Conservation (phyloP, 2,888 invertebrate species). For the Diploptera punctata region DNA sequence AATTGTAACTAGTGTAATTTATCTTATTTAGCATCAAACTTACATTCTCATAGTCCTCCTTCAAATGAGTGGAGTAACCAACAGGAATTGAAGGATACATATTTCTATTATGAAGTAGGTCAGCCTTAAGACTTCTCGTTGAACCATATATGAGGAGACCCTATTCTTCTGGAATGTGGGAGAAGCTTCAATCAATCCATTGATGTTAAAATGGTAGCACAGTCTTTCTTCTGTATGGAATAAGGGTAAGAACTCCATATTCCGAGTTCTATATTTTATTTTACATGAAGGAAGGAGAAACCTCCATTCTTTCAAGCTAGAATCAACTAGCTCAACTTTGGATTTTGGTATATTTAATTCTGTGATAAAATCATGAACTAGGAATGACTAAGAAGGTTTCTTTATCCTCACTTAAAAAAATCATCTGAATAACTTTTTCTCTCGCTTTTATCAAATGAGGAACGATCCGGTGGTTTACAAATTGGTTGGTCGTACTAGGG, state of each 20-base stretch:
- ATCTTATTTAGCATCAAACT: neutral
- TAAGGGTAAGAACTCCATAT: neutral
- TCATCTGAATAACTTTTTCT: no score
- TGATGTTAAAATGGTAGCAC: neutral
- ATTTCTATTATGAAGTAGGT: neutral
- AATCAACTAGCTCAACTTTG: no score
- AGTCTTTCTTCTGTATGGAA: neutral
- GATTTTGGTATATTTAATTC: no score
- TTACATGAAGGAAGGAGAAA: neutral
- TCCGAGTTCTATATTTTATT: neutral
- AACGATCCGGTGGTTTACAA: no score
- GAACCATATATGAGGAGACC: neutral
- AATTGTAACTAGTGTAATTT: no score
- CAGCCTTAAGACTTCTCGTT: neutral
- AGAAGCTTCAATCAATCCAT: neutral
- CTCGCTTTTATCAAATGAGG: no score
- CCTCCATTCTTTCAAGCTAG: neutral
- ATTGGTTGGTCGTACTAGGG: no score
- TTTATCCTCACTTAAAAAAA: no score
- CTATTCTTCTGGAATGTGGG: neutral
- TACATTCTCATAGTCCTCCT: neutral
- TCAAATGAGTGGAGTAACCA: neutral
- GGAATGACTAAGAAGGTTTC: no score
- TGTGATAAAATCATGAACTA: no score
- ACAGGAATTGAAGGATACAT: neutral